Evolutionary conservation across 2,797 vertebrate genomes (phyloP).

Genomic region (Melanotaenia trifasciata): DNA sequence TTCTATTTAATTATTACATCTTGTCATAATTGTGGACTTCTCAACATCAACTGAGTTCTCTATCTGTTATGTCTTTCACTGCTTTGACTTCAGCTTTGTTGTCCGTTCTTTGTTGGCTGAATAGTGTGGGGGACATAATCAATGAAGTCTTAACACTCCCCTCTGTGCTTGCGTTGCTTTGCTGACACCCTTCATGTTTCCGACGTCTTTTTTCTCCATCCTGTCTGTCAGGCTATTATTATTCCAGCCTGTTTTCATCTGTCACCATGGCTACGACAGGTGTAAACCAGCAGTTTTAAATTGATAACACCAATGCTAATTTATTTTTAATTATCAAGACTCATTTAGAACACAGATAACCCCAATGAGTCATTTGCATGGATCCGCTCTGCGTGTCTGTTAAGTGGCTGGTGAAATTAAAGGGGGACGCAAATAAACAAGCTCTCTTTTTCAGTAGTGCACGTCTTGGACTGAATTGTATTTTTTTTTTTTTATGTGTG

Average conservation of each 20-base stretch:
- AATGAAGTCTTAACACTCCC: conserved; percentile 25
- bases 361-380: conserved; percentile 58
- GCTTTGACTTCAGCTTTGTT: conserved; percentile 26
- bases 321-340: conserved; percentile 74
- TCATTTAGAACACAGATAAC: conserved; percentile 70
- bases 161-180: conserved; percentile 29
- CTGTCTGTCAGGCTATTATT: conserved; percentile 58
- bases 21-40: conserved; percentile 6
- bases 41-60: not conserved
- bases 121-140: conserved; percentile 9
- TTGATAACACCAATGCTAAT: conserved; percentile 72
- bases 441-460: conserved; percentile 26
- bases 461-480: conserved; percentile 19
- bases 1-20: not conserved
- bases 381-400: conserved; percentile 56
- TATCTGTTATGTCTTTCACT: conserved; percentile 9
- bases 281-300: conserved; percentile 69
- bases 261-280: conserved; percentile 74
- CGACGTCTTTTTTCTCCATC: conserved; percentile 33
- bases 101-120: conserved; percentile 1
- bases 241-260: conserved; percentile 58
- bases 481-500: conserved; percentile 19
- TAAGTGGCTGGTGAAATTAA: conserved; percentile 72
- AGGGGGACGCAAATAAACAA: conserved; percentile 61
- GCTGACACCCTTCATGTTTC: conserved; percentile 36